phyloP scores from a whole-genome alignment of 2,113 vertebrate genomes.

The Shinisaurus crocodilurus region DNA sequence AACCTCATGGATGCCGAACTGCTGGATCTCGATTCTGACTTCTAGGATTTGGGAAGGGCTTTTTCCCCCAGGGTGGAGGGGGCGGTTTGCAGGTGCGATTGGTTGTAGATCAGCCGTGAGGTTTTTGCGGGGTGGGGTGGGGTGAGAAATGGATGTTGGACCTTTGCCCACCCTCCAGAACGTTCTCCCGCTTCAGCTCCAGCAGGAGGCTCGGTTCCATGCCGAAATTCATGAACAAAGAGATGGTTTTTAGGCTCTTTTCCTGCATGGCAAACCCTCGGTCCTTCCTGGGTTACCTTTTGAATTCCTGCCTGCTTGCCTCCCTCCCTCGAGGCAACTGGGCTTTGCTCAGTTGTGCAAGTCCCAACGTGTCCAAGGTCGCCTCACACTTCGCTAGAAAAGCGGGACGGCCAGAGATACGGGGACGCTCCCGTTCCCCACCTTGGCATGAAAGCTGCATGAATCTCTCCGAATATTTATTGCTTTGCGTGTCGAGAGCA shows the following conservation, averaged over 20 bases:
- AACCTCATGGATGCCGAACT: conserved; percentile 93
- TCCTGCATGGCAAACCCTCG: neutral
- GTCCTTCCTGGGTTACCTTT: neutral
- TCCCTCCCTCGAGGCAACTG: neutral
- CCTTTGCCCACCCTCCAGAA: no score
- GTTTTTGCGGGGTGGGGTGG: neutral
- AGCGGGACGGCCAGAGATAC: no score
- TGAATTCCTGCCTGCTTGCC: neutral
- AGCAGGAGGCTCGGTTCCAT: neutral
- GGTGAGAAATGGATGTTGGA: neutral
- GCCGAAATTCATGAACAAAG: neutral
- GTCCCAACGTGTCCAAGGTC: neutral
- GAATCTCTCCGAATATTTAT: neutral
- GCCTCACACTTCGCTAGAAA: neutral
- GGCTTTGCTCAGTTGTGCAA: neutral
- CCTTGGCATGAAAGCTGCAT: neutral
- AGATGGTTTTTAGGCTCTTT: neutral
- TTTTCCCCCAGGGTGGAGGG: no score
- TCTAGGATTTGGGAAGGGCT: no score
- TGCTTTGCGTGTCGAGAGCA: neutral
- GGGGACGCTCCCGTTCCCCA: neutral
- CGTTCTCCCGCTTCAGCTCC: neutral
- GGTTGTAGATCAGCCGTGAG: neutral
- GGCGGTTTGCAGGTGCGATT: no score
- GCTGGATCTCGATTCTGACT: conserved; percentile 92